A percentile compares a stretch with the other conserved stretches of the same genome.
phyloP scores from a whole-genome alignment of 2,888 invertebrate species.

The Adineta ricciae region DNA sequence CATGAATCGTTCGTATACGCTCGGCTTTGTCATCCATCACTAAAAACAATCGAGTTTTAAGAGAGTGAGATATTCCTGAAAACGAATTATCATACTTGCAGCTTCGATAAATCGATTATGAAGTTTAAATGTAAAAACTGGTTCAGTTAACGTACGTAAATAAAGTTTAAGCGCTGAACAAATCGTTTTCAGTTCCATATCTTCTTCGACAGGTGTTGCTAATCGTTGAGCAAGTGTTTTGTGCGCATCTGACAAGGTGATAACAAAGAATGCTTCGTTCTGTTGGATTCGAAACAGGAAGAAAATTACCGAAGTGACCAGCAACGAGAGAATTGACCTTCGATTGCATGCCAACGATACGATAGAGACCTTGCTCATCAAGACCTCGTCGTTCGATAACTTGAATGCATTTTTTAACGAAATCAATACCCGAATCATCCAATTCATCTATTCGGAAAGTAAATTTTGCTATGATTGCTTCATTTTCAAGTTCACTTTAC shows the following conservation, averaged over 20 bases:
- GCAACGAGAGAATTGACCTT: constrained; percentile 65
- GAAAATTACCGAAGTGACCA: constrained; percentile 23
- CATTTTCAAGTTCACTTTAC: background rate
- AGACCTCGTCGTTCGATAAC: constrained; percentile 73
- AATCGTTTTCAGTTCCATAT: constrained; percentile 76
- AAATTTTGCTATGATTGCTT: too few species aligned
- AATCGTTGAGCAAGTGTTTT: background rate
- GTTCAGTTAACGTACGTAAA: constrained; percentile 83
- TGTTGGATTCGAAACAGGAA: too few species aligned
- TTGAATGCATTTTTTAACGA: constrained; percentile 73
- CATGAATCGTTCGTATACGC: constrained; percentile 23
- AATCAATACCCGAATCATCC: constrained; percentile 79
- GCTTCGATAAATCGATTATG: constrained; percentile 81
- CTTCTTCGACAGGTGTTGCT: constrained; percentile 21
- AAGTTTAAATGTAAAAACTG: constrained; percentile 81
- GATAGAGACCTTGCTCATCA: constrained; percentile 85
- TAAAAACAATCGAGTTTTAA: too few species aligned
- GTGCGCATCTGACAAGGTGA: background rate
- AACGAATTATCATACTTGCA: constrained; percentile 59
- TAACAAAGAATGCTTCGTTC: too few species aligned
- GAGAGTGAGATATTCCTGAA: too few species aligned
- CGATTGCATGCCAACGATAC: constrained; percentile 87
- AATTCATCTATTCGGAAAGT: constrained; percentile 51
- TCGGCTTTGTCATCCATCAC: constrained; percentile 23
- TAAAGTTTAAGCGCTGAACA: constrained; percentile 92